Evolutionary conservation across 2,888 invertebrate genomes (phyloP), one percentile per base, ranked within the genome.

Genomic region (Lathronympha strigana): DNA sequence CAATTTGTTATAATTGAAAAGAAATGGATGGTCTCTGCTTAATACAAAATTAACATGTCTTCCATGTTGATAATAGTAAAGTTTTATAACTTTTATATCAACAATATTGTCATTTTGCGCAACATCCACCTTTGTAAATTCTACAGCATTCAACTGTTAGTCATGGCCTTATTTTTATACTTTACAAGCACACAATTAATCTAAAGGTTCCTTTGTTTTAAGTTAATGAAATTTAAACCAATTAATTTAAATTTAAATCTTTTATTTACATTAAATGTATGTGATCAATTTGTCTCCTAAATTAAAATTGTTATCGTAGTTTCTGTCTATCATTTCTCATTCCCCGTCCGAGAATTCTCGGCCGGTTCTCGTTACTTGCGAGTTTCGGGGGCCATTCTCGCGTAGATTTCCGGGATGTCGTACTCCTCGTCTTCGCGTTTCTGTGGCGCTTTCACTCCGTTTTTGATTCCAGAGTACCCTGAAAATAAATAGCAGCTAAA

Each of bases 351-450:
- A 15, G 33, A 19, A n/a, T 50, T 50, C 33, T 51, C 51, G 55
- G 13, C 4, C 9, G 36, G 17, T 40, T 45, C 47, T 47, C 47
- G 21, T 51, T 47, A 68, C 61, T 50, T 53, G 45, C 43, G 66
- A 61, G 23, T 31, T 8, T 38, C 64, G 49, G 54, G 25, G 11
- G 31, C 60, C 23, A 49, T 36, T 11, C 68, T 43, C 38, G 61
- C 66, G 53, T 49, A 68, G 28, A 68, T 68, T 54, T 66, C 66
- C 5, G 68, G 68, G 25, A 68, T 68, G 13, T 64, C 66, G 57
- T 66, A 45, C 50, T 67, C 58, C 15, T 53, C 33, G 4, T 63
- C 54, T 8, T 51, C 58, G 0, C 64, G 43, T 28, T 53, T 60
- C 17, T 21, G 23, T 1, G 54, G 51, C 4, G 40, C 1, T 38